A percentile compares a stretch with the other conserved stretches of the same genome.
Conservation (phyloP, 1,140 invertebrate species). For the Aphaenogaster rudis region DNA sequence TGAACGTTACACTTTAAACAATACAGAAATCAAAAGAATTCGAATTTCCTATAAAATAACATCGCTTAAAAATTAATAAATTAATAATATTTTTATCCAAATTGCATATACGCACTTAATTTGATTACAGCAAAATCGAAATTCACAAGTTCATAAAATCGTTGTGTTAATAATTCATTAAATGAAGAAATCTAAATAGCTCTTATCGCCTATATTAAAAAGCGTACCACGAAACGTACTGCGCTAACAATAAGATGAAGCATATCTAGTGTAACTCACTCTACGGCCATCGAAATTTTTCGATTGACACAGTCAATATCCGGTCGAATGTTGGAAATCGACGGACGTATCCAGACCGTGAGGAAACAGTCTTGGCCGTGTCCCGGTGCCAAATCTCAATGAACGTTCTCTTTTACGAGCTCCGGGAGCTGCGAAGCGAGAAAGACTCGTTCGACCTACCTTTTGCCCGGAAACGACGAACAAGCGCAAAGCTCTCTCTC, state of each 20-base stretch:
- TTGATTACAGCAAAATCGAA: background rate
- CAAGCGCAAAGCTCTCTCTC: conserved; percentile 25
- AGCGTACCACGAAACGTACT: background rate
- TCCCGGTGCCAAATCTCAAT: conserved; percentile 53
- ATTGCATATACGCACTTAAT: background rate
- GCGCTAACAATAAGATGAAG: background rate
- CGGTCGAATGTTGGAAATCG: conserved; percentile 37
- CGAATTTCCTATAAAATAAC: background rate
- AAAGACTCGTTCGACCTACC: conserved; percentile 9
- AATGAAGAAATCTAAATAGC: background rate
- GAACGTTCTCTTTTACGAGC: conserved; percentile 69
- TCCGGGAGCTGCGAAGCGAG: background rate
- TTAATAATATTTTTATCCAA: background rate
- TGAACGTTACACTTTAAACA: background rate
- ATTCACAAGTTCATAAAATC: background rate
- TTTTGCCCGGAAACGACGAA: conserved; percentile 20
- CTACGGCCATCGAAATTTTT: conserved; percentile 21
- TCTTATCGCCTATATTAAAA: background rate
- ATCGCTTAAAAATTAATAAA: background rate
- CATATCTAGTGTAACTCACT: background rate
- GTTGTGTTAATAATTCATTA: background rate
- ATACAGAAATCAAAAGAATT: background rate
- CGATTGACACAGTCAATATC: conserved; percentile 65
- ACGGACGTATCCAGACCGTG: conserved; percentile 32
- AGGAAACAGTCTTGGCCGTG: conserved; percentile 50